Conservation (phyloP, 1,140 invertebrate genomes). For the Nomia melanderi region DNA sequence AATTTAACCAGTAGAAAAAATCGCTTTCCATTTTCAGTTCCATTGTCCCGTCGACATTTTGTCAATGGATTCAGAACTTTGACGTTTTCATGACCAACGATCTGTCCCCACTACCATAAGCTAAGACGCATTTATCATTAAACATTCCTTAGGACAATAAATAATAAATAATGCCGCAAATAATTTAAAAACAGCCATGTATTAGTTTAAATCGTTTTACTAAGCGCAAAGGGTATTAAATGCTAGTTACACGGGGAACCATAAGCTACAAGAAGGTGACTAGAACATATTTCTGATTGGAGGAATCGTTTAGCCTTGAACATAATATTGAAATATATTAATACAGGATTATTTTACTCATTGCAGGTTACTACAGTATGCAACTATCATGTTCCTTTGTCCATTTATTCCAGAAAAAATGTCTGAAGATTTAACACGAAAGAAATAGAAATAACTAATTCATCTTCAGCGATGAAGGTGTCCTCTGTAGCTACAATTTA, state of each 20-base stretch:
- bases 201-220: not conserved
- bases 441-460: too few species aligned
- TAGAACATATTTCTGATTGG: not conserved
- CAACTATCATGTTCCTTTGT: too few species aligned
- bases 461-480: too few species aligned
- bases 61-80: too few species aligned
- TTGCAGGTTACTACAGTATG: not conserved
- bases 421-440: too few species aligned
- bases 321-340: not conserved
- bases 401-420: too few species aligned
- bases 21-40: too few species aligned
- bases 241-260: not conserved
- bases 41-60: too few species aligned
- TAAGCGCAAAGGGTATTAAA: not conserved
- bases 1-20: too few species aligned
- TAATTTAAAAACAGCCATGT: not conserved
- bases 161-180: constrained; percentile 1
- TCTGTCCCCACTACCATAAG: not conserved
- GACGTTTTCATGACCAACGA: not conserved
- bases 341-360: not conserved
- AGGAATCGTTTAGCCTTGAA: not conserved
- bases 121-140: not conserved
- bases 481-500: too few species aligned
- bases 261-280: not conserved
- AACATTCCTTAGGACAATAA: not conserved